Evolutionary conservation across 2,888 invertebrate genomes (phyloP).

Genomic region (Dendrolimus houi): DNA sequence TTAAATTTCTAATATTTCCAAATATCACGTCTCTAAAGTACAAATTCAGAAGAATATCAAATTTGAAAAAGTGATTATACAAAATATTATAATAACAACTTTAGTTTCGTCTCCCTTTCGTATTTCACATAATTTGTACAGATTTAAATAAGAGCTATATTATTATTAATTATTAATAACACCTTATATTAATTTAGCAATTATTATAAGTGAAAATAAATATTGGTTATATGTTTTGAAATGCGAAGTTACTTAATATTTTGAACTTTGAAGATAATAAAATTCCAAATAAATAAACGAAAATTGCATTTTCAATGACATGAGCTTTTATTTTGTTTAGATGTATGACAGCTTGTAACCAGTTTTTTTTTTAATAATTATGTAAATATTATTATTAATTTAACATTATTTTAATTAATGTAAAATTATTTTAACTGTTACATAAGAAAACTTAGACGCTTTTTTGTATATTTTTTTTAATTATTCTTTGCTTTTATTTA

Average conservation of each 20-base stretch:
- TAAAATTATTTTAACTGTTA: not conserved
- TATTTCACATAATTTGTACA: constrained; percentile 30
- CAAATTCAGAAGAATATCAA: not conserved
- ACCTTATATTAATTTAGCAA: not conserved
- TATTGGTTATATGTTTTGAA: constrained; percentile 4
- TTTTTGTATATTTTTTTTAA: not conserved
- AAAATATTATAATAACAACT: not conserved
- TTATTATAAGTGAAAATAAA: constrained; percentile 10
- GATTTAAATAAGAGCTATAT: constrained; percentile 27
- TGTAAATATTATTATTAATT: constrained; percentile 10
- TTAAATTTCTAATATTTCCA: not conserved
- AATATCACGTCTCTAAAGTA: not conserved
- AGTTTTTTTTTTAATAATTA: constrained; percentile 5
- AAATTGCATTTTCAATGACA: constrained; percentile 9
- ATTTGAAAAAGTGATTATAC: not conserved
- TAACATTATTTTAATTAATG: constrained; percentile 8
- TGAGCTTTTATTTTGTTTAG: constrained; percentile 9
- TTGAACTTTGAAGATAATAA: too few relatives aligned
- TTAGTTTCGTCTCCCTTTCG: constrained; percentile 24
- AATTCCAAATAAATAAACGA: not conserved
- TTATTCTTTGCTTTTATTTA: not conserved
- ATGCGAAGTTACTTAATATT: constrained; percentile 32
- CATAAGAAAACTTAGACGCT: not conserved
- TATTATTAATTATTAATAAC: constrained; percentile 18
- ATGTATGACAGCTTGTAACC: constrained; percentile 1